Evolutionary conservation across 2,113 vertebrate species (phyloP), one percentile per base, ranked within the genome.

Genomic region (Diadophis punctatus): DNA sequence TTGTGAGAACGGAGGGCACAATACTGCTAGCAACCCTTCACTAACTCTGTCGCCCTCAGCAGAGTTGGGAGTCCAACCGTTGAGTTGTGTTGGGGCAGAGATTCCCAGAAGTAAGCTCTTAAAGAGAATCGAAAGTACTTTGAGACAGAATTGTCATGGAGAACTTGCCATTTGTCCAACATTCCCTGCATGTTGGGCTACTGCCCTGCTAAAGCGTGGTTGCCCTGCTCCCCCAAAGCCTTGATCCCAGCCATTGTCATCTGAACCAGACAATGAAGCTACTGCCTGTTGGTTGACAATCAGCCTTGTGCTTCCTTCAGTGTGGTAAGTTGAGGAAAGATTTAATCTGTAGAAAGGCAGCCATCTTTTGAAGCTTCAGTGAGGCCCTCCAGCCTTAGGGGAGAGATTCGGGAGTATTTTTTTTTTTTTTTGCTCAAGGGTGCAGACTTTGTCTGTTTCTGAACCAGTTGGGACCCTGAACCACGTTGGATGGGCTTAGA

Each of bases 371-470:
- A 74, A 74, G 5, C 6, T 74, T 34, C 1, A 34, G 30, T 4
- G 4, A n/a, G 12, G 30, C 12, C 30, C 60, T 68, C 60, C 60
- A 68, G 63, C 14, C 63, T n/a, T 30, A 1, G 4, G 16, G n/a
- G 68, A 8, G n/a, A 18, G 16, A 18, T 1, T 34, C 1, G 0
- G 0, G 30, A 18, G 16, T 34, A 7, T 4, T 74, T 74, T 34
- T 14, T 74, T 43, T 4, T 74, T 74, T 34, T 14, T 74, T 43
- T 43, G 34, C 74, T 43, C 7, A 18, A 39, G 34, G 18, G 18
- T 39, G n/a, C n/a, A 20, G 68, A 68, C 11, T n/a, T 68, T 8
- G 10, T 27, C 25, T 1, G 25, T 60, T 60, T 60, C 58, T 60
- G 25, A 60, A 27, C 30, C 30, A 0, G 11, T 68, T 68, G 60